Percentiles rank a stretch among this genome's conserved stretches.
Conservation (phyloP, 2,113 vertebrate genomes). For the Poeciliopsis retropinna region DNA sequence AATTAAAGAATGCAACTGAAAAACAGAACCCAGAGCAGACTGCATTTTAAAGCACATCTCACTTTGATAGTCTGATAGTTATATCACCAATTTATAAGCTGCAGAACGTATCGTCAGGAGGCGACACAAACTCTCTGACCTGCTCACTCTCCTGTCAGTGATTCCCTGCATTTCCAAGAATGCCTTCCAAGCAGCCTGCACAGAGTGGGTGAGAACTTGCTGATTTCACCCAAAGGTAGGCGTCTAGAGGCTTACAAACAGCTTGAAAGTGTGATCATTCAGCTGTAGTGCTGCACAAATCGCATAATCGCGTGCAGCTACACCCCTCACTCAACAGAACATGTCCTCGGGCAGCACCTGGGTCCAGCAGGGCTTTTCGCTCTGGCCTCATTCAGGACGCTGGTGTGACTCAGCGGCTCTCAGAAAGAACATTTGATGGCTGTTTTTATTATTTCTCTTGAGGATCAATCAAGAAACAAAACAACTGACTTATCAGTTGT, state of each 20-base stretch:
- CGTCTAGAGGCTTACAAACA: conserved; percentile 37
- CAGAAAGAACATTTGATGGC: background rate
- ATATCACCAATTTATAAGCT: conserved; percentile 35
- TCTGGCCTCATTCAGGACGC: background rate
- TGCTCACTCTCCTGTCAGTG: conserved; percentile 38
- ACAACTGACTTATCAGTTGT: background rate
- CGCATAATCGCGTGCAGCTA: conserved; percentile 11
- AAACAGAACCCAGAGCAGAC: background rate
- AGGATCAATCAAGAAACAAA: background rate
- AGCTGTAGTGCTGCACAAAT: conserved; percentile 25
- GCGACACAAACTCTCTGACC: conserved; percentile 21
- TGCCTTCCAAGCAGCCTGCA: conserved; percentile 53
- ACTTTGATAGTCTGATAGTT: conserved; percentile 9
- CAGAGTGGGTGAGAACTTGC: conserved; percentile 54
- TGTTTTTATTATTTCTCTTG: background rate
- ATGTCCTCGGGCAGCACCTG: conserved; percentile 3
- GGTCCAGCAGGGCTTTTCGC: conserved; percentile 11
- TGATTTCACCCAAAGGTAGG: conserved; percentile 57
- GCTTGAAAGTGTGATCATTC: conserved; percentile 33
- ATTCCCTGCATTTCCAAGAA: conserved; percentile 56
- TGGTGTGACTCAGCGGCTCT: background rate
- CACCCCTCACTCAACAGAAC: conserved; percentile 18
- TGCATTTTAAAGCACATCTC: background rate
- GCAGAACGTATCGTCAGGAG: conserved; percentile 34
- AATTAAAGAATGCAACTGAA: conserved; percentile 1